Conservation (phyloP, 2,113 vertebrate genomes). For the Natator depressus region DNA sequence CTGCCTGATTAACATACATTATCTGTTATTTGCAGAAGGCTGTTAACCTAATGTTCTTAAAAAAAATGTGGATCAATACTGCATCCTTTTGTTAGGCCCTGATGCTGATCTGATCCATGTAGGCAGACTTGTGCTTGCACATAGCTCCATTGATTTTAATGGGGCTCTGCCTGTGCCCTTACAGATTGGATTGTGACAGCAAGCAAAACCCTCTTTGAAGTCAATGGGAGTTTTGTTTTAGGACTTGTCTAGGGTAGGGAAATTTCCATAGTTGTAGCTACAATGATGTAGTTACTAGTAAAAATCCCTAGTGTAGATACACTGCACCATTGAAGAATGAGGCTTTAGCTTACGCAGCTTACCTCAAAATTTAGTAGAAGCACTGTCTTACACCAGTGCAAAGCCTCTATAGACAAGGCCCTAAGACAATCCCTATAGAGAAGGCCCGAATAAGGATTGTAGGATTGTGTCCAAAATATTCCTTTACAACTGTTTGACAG, state of each 20-base stretch:
- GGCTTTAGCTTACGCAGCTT: neutral
- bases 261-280: neutral
- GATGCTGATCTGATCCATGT: neutral
- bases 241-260: neutral
- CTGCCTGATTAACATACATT: neutral
- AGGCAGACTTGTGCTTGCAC: neutral
- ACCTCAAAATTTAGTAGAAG: neutral
- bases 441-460: neutral
- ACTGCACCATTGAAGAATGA: neutral
- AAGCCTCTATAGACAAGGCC: neutral
- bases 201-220: neutral
- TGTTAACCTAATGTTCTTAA: constrained; percentile 8
- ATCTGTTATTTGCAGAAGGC: neutral
- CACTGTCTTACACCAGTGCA: neutral
- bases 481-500: neutral
- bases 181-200: neutral
- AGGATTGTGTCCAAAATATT: neutral
- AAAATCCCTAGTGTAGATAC: neutral
- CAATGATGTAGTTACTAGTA: neutral
- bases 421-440: neutral
- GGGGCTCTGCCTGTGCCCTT: neutral
- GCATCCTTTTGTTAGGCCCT: neutral
- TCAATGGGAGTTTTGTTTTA: neutral
- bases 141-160: neutral
- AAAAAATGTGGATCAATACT: neutral